Evolutionary conservation across 2,113 vertebrate genomes (phyloP), one percentile per base, ranked within the genome.

Genomic region (Pollachius pollachius): DNA sequence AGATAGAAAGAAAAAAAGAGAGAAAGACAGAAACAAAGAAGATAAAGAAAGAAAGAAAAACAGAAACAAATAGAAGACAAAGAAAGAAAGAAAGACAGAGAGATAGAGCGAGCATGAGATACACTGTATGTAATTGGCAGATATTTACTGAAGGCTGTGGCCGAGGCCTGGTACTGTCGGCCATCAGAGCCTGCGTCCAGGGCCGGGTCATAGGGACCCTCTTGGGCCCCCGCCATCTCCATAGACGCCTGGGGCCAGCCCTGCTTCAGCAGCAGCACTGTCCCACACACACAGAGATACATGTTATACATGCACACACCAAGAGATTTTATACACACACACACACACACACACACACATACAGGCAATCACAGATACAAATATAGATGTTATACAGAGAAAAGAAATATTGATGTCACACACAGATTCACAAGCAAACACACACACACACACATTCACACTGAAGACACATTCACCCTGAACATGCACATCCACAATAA

Each of bases 211-310:
- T 94, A 96, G 89, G 94, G 94, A 81, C 94, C 93, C 91, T 96
- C 94, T 18, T 92, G 92, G 89, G 93, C 88, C 87, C 93, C 94
- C 82, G 94, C 93, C 84, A 94, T 94, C 19, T 93, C 92, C 64
- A 66, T 66, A 64, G 90, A 87, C 73, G 92, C 94, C 92, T 95
- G 94, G 84, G 94, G 94, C 94, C 94, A 96, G 86, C 93, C 93
- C 91, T 95, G 94, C 89, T 95, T 96, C 94, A 96, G 93, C 94
- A 96, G 93, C 89, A 96, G 94, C 69, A 94, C 94, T 81, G 94
- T 94, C 94, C 84, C 88, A 85, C 84, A 88, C 81, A 54, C 34
- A 62, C 30, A 52, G 37, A 69, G 19, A 52, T 62, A 69, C 4
- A 62, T 4, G 62, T 64, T 64, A 64, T n/a, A 64, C 62, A 57